Evolutionary conservation across 2,888 invertebrate species (phyloP).

Genomic region (Deroplatys truncata): DNA sequence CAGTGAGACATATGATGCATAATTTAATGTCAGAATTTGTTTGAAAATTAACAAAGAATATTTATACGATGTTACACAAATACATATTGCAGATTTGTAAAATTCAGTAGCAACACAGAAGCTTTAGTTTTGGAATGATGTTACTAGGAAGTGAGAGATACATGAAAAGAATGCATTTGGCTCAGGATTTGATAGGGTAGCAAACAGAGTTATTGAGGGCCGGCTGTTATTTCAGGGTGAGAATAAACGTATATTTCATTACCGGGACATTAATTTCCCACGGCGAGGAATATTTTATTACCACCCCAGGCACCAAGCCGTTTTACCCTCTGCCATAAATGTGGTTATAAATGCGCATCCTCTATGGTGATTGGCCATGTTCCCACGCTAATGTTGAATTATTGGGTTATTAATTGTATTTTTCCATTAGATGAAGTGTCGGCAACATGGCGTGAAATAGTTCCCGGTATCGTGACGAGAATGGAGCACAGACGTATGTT

Average conservation of each 20-base stretch:
- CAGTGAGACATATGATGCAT: too few relatives aligned
- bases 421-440: not conserved
- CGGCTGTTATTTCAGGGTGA: not conserved
- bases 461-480: not conserved
- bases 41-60: too few relatives aligned
- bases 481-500: not conserved
- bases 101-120: too few relatives aligned
- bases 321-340: not conserved
- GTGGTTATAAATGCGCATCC: not conserved
- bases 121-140: too few relatives aligned
- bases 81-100: too few relatives aligned
- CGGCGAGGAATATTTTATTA: constrained; percentile 6
- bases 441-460: not conserved
- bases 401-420: constrained; percentile 2
- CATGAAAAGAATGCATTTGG: not conserved
- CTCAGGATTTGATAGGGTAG: not conserved
- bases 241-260: constrained; percentile 8
- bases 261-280: constrained; percentile 7
- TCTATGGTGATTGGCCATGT: not conserved
- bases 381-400: constrained; percentile 3
- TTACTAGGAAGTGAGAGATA: too few relatives aligned
- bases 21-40: too few relatives aligned
- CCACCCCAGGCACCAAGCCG: not conserved
- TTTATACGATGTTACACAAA: too few relatives aligned
- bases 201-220: not conserved